phyloP scores from a whole-genome alignment of 2,888 invertebrate species.

The Nebria brevicollis region DNA sequence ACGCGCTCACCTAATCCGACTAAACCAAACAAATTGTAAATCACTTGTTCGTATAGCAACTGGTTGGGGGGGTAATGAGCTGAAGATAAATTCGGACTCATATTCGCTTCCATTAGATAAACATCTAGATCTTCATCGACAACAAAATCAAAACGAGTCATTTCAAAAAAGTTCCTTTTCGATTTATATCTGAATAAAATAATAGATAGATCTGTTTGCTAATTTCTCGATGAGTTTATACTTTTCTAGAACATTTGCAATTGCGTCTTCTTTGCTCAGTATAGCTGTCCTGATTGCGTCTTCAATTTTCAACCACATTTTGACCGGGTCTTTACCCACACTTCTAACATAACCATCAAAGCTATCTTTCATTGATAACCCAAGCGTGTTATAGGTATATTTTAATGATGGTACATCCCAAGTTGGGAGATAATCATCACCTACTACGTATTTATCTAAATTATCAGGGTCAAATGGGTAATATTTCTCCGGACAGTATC shows the following conservation, averaged over 20 bases:
- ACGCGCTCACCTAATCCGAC: constrained; percentile 76
- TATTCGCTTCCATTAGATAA: constrained; percentile 94
- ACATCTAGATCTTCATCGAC: constrained; percentile 88
- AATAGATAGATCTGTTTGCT: not conserved
- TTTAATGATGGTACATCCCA: constrained; percentile 89
- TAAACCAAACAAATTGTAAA: constrained; percentile 84
- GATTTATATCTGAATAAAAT: constrained; percentile 60
- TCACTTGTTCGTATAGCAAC: constrained; percentile 89
- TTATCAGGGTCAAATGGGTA: constrained; percentile 86
- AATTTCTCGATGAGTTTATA: not conserved
- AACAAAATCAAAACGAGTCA: constrained; percentile 94
- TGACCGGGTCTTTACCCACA: constrained; percentile 74
- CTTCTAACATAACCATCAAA: constrained; percentile 80
- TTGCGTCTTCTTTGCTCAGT: constrained; percentile 76
- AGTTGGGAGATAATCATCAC: constrained; percentile 92
- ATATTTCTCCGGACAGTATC: constrained; percentile 90
- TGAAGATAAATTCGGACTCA: constrained; percentile 97
- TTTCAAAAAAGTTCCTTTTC: constrained; percentile 85
- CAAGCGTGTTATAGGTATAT: constrained; percentile 75
- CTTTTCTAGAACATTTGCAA: constrained; percentile 69
- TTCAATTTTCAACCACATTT: constrained; percentile 84
- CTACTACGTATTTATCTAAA: constrained; percentile 91
- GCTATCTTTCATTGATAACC: constrained; percentile 86
- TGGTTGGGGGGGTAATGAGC: constrained; percentile 91
- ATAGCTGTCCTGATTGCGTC: constrained; percentile 78